phyloP scores from a whole-genome alignment of 2,888 invertebrate species.

The Nesidiocoris tenuis region DNA sequence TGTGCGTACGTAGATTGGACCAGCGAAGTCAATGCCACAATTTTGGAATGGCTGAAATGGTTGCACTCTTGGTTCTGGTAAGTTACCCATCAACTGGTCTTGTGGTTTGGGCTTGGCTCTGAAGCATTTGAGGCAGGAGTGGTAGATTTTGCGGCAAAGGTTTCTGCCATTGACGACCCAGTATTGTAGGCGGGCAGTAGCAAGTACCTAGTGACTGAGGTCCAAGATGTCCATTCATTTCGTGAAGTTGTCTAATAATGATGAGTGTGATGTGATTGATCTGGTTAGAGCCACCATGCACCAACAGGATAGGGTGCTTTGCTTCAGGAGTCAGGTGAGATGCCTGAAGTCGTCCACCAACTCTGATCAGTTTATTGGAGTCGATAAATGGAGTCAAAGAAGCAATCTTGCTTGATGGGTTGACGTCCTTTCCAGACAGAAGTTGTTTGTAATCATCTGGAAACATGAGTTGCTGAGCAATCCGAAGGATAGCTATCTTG shows the following conservation, averaged over 20 bases:
- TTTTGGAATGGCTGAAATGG: slow-evolving; percentile 42
- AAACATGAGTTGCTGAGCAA: no score
- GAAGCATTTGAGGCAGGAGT: slow-evolving; percentile 36
- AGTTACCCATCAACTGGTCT: slow-evolving; percentile 35
- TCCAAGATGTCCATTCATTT: no score
- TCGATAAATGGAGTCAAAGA: no score
- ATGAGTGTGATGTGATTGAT: slow-evolving; percentile 30
- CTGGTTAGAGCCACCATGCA: neutral
- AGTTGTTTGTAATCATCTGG: no score
- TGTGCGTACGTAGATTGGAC: slow-evolving; percentile 44
- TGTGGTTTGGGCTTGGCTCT: neutral
- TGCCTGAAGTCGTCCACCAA: slow-evolving; percentile 39
- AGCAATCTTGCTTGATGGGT: neutral
- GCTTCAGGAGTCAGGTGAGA: slow-evolving; percentile 11
- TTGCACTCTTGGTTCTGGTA: slow-evolving; percentile 46
- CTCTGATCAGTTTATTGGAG: slow-evolving; percentile 19
- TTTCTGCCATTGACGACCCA: slow-evolving; percentile 39
- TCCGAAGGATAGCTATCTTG: no score
- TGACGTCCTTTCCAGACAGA: slow-evolving; percentile 3
- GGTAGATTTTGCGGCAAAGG: slow-evolving; percentile 15
- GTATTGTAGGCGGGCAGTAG: no score
- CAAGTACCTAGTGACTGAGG: no score
- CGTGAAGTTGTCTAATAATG: slow-evolving; percentile 26
- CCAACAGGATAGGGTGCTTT: slow-evolving; percentile 45
- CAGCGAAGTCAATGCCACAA: slow-evolving; percentile 49